Conservation (phyloP, 2,888 invertebrate genomes). For the Drosophila stalkeri region DNA sequence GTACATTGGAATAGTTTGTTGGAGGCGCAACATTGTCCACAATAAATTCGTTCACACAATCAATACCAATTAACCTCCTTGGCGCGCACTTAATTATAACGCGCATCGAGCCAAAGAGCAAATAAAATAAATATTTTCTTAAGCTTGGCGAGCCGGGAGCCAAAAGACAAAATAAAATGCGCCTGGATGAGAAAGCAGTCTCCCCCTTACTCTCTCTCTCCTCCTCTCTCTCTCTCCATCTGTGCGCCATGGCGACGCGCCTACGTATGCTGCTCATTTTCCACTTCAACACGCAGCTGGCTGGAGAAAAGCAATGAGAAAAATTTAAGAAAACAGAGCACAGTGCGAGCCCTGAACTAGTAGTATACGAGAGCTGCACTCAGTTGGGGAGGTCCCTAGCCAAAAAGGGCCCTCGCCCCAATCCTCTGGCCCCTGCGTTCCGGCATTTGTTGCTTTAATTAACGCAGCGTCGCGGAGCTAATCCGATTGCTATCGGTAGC, state of each 20-base stretch:
- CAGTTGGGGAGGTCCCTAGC: slow-evolving; percentile 41
- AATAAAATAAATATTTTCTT: slow-evolving; percentile 64
- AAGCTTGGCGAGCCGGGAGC: slow-evolving; percentile 39
- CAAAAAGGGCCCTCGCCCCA: not conserved
- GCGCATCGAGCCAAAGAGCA: slow-evolving; percentile 44
- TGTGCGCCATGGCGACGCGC: slow-evolving; percentile 12
- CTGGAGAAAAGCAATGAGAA: slow-evolving; percentile 50
- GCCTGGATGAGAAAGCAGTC: slow-evolving; percentile 11
- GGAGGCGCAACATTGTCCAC: slow-evolving; percentile 26
- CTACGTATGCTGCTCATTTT: slow-evolving; percentile 57
- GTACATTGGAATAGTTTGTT: slow-evolving; percentile 7
- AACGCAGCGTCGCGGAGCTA: slow-evolving; percentile 56
- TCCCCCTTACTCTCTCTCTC: not conserved
- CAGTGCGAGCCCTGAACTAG: slow-evolving; percentile 8
- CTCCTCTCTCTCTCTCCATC: not conserved
- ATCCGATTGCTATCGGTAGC: slow-evolving; percentile 39
- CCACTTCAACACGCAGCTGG: slow-evolving; percentile 69
- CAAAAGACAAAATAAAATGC: slow-evolving; percentile 24
- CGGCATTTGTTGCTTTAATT: slow-evolving; percentile 66
- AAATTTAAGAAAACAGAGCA: slow-evolving; percentile 49
- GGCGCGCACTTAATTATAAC: slow-evolving; percentile 60
- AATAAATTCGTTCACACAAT: slow-evolving; percentile 70
- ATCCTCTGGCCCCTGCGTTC: not conserved
- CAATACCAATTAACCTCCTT: slow-evolving; percentile 74
- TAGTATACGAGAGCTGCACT: slow-evolving; percentile 18